Conservation (phyloP, 2,113 vertebrate genomes). For the Bujurquina vittata region DNA sequence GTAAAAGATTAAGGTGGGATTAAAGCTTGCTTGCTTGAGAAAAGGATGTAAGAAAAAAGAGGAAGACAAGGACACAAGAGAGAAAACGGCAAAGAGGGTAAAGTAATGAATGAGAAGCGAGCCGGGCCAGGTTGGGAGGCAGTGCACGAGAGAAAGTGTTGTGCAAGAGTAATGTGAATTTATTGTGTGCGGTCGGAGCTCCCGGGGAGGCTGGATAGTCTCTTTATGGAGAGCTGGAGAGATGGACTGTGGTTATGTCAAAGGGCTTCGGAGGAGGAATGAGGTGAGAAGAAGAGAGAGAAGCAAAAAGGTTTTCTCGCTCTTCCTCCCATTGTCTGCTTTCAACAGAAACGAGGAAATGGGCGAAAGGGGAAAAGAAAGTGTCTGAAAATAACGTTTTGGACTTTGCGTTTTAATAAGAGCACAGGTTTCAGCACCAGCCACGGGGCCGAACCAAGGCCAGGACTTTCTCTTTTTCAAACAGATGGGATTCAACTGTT, state of each 20-base stretch:
- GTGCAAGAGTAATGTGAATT: conserved; percentile 67
- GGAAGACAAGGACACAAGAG: background rate
- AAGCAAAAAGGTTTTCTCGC: conserved; percentile 26
- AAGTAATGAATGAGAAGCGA: conserved; percentile 56
- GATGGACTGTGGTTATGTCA: conserved; percentile 63
- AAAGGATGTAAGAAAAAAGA: conserved; percentile 5
- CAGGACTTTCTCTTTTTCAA: conserved; percentile 29
- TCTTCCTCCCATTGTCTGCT: conserved; percentile 49
- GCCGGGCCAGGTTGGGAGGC: background rate
- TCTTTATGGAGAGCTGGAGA: conserved; percentile 54
- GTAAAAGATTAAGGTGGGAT: conserved; percentile 53
- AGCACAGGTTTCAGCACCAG: conserved; percentile 46
- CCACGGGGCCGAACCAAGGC: conserved; percentile 22
- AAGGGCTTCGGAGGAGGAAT: conserved; percentile 60
- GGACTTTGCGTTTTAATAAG: conserved; percentile 25
- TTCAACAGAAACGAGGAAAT: conserved; percentile 42
- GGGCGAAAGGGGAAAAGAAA: conserved; percentile 24
- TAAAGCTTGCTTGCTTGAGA: conserved; percentile 24
- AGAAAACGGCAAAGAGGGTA: conserved; percentile 18
- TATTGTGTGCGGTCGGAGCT: conserved; percentile 61
- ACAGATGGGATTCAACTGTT: conserved; percentile 73
- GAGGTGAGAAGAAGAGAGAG: conserved; percentile 35
- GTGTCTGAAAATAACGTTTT: conserved; percentile 33
- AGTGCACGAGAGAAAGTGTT: conserved; percentile 47
- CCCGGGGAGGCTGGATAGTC: conserved; percentile 52